Conservation (phyloP, 2,113 vertebrate genomes). For the Podiceps cristatus region DNA sequence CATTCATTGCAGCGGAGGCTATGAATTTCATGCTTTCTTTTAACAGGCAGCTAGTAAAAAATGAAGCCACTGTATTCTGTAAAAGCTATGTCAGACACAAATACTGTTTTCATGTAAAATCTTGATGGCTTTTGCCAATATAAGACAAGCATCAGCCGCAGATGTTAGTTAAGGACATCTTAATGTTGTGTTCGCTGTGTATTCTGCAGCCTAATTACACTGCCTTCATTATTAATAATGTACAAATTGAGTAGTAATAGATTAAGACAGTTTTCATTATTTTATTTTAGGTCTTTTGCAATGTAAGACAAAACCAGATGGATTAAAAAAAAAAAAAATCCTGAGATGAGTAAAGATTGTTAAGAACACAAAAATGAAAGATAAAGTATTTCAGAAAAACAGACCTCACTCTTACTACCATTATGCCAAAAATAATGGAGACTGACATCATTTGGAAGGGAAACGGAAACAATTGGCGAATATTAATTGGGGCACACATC, state of each 20-base stretch:
- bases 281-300: background rate
- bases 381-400: background rate
- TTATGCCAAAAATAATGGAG: slow-evolving; percentile 30
- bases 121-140: slow-evolving; percentile 33
- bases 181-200: slow-evolving; percentile 21
- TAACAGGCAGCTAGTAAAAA: background rate
- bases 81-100: slow-evolving; percentile 7
- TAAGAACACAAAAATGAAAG: background rate
- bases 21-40: background rate
- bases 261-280: slow-evolving; percentile 40
- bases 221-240: slow-evolving; percentile 54
- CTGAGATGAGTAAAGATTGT: background rate
- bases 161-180: slow-evolving; percentile 59
- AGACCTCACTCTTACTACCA: background rate
- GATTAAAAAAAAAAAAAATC: background rate
- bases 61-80: background rate
- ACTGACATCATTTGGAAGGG: slow-evolving; percentile 53
- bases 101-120: background rate
- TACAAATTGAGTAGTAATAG: background rate
- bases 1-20: background rate
- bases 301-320: background rate
- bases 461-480: slow-evolving; percentile 35
- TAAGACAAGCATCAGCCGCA: slow-evolving; percentile 24
- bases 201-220: slow-evolving; percentile 56
- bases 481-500: slow-evolving; percentile 43